Conservation (phyloP, 2,888 invertebrate species). For the Sarcophaga subvicina region DNA sequence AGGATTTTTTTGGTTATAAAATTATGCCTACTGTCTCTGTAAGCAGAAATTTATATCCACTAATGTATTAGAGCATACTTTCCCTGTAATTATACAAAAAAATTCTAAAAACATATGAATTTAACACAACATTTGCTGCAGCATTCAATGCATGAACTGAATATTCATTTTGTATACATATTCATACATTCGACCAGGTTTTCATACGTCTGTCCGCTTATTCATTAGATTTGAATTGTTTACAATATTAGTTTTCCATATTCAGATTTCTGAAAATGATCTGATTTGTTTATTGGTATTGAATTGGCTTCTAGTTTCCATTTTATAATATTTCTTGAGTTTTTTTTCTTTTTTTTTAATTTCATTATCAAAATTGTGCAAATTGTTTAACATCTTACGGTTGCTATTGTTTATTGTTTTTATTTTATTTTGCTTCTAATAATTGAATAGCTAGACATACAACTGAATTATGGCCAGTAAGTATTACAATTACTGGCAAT, state of each 20-base stretch:
- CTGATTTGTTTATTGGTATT: slow-evolving; percentile 39
- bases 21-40: too few relatives aligned
- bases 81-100: too few relatives aligned
- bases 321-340: background rate
- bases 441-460: background rate
- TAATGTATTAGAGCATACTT: too few relatives aligned
- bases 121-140: background rate
- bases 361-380: slow-evolving; percentile 64
- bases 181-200: too few relatives aligned
- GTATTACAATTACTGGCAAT: too few relatives aligned
- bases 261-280: slow-evolving; percentile 9
- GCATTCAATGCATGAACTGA: too few relatives aligned
- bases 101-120: background rate
- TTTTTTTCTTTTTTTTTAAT: slow-evolving; percentile 12
- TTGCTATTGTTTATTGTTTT: slow-evolving; percentile 3
- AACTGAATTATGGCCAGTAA: too few relatives aligned
- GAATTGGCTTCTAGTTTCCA: background rate
- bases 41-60: too few relatives aligned
- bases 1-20: too few relatives aligned
- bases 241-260: slow-evolving; percentile 9
- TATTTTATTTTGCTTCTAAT: background rate
- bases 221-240: slow-evolving; percentile 5
- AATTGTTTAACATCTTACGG: slow-evolving; percentile 47
- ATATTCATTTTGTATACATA: too few relatives aligned
- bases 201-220: background rate